phyloP scores from a whole-genome alignment of 1,140 invertebrate species.

The Andricus grossulariae region DNA sequence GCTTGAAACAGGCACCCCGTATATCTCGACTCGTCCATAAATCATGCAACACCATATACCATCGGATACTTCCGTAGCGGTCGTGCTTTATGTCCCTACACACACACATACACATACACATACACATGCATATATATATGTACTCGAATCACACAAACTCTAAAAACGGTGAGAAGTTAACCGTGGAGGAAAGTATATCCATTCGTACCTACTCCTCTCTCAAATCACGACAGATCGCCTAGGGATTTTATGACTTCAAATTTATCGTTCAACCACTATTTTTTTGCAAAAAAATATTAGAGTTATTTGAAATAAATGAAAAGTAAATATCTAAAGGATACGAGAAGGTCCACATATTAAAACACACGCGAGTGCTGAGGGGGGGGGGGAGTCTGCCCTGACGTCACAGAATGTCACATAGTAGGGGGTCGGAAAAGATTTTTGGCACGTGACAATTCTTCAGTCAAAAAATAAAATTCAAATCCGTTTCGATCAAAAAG shows the following conservation, averaged over 20 bases:
- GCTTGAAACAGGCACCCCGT: conserved; percentile 12
- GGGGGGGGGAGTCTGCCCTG: no score
- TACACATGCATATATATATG: no score
- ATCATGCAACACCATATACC: conserved; percentile 24
- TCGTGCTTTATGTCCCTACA: neutral
- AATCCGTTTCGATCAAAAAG: no score
- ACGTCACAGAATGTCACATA: no score
- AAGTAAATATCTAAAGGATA: no score
- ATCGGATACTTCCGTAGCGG: conserved; percentile 7
- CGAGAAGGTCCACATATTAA: no score
- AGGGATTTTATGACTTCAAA: neutral
- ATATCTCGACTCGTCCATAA: conserved; percentile 24
- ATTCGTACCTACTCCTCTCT: neutral
- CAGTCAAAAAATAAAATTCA: no score
- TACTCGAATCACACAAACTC: neutral
- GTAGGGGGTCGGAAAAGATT: no score
- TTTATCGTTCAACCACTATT: neutral
- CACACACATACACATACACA: no score
- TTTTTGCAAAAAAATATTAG: neutral
- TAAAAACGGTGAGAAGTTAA: conserved; percentile 13
- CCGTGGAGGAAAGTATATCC: neutral
- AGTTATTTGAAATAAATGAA: no score
- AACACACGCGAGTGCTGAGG: no score
- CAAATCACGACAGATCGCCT: conserved; percentile 9
- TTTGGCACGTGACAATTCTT: no score